A percentile compares a stretch with the other conserved stretches of the same genome.
phyloP scores from a whole-genome alignment of 1,140 invertebrate genomes.

The Aphaenogaster ashmeadi region DNA sequence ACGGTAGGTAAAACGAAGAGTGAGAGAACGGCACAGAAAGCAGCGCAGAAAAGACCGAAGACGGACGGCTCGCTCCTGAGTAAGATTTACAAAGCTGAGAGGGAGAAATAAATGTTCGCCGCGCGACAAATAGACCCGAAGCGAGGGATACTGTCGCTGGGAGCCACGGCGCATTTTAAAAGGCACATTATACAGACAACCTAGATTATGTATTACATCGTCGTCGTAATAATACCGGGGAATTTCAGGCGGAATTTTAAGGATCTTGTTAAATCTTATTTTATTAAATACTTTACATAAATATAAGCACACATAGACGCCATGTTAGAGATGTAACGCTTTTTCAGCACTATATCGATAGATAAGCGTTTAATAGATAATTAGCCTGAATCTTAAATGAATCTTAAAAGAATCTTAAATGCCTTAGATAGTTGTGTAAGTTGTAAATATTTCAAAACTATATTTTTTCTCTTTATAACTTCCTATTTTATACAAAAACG shows the following conservation, averaged over 20 bases:
- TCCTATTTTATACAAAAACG: background rate
- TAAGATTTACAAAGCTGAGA: constrained; percentile 53
- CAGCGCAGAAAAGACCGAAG: constrained; percentile 22
- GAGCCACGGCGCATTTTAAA: constrained; percentile 11
- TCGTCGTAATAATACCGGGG: background rate
- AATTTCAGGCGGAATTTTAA: constrained; percentile 11
- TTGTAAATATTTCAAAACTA: background rate
- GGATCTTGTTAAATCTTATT: constrained; percentile 15
- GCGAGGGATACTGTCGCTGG: constrained; percentile 7
- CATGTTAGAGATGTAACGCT: background rate
- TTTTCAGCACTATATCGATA: background rate
- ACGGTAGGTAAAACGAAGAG: constrained; percentile 15
- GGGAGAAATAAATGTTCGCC: constrained; percentile 59
- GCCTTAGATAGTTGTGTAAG: background rate
- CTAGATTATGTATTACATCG: background rate
- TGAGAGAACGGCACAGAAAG: constrained; percentile 3
- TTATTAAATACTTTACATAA: constrained; percentile 32
- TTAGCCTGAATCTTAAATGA: background rate
- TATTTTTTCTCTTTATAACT: background rate
- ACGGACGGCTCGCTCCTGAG: constrained; percentile 22
- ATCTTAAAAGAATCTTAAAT: too few relatives aligned
- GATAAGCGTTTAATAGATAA: background rate
- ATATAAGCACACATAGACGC: background rate
- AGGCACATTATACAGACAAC: constrained; percentile 6
- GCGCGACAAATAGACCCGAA: constrained; percentile 49